phyloP scores from a whole-genome alignment of 2,888 invertebrate genomes.

The Ecliptopera silaceata region DNA sequence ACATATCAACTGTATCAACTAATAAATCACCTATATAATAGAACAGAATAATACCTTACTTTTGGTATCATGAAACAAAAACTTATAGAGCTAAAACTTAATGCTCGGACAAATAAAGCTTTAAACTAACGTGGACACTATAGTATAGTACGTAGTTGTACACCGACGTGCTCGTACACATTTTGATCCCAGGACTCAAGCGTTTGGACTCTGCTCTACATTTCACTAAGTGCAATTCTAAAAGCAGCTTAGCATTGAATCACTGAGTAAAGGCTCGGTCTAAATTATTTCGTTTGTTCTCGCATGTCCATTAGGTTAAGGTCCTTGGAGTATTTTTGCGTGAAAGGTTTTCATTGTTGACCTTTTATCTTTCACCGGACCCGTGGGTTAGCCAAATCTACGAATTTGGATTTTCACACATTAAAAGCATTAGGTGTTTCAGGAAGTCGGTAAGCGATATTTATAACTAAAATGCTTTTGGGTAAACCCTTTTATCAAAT shows the following conservation, averaged over 20 bases:
- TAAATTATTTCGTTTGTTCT: slow-evolving; percentile 33
- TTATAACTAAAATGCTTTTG: neutral
- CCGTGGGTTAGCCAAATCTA: slow-evolving; percentile 2
- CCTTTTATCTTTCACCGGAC: slow-evolving; percentile 14
- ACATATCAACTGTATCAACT: too few species aligned
- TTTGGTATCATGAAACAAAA: too few species aligned
- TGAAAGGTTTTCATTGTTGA: slow-evolving; percentile 24
- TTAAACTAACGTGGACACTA: too few species aligned
- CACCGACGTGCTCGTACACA: too few species aligned
- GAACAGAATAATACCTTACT: too few species aligned
- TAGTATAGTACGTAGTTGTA: too few species aligned
- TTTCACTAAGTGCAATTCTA: slow-evolving; percentile 9
- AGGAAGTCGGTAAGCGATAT: neutral
- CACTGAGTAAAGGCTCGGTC: slow-evolving; percentile 22
- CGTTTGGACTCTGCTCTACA: neutral
- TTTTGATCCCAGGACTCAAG: too few species aligned
- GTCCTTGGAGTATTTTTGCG: slow-evolving; percentile 32
- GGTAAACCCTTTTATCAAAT: too few species aligned
- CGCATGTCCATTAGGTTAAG: slow-evolving; percentile 32
- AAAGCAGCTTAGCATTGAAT: slow-evolving; percentile 15
- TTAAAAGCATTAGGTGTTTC: neutral
- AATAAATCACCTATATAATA: too few species aligned
- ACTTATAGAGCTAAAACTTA: too few species aligned
- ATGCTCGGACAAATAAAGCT: too few species aligned
- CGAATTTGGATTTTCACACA: slow-evolving; percentile 9